Evolutionary conservation across 2,797 vertebrate species (phyloP).

Genomic region (Catharus ustulatus): DNA sequence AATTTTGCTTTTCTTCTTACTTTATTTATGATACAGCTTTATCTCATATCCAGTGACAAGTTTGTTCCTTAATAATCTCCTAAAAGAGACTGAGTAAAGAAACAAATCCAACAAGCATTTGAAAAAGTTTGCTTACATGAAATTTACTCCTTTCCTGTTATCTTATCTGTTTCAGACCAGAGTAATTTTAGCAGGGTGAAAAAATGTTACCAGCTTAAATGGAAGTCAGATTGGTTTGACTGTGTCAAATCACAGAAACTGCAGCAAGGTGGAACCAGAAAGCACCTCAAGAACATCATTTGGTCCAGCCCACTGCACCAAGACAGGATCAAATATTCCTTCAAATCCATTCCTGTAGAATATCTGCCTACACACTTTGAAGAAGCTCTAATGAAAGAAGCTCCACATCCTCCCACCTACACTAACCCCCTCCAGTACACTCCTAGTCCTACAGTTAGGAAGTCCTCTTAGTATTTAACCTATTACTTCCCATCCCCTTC

Average conservation of each 20-base stretch:
- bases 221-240: constrained; percentile 17
- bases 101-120: constrained; percentile 39
- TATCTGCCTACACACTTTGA: not conserved
- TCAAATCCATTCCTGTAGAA: not conserved
- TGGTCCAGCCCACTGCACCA: not conserved
- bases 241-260: not conserved
- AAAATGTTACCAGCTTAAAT: not conserved
- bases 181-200: constrained; percentile 22
- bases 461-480: constrained; percentile 20
- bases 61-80: constrained; percentile 63
- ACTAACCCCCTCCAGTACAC: not conserved
- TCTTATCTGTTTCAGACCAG: constrained; percentile 20
- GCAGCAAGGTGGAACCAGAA: not conserved
- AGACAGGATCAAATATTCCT: not conserved
- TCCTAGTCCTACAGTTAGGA: not conserved
- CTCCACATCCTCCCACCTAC: not conserved
- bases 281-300: not conserved
- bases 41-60: constrained; percentile 54
- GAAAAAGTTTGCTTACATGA: constrained; percentile 39
- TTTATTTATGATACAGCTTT: constrained; percentile 59
- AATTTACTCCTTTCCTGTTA: constrained; percentile 42
- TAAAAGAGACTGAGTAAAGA: constrained; percentile 36
- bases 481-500: not conserved
- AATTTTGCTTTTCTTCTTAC: constrained; percentile 47
- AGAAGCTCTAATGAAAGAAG: not conserved